Evolutionary conservation across 2,113 vertebrate genomes (phyloP), one percentile per base, ranked within the genome.

Genomic region (Piaya cayana): DNA sequence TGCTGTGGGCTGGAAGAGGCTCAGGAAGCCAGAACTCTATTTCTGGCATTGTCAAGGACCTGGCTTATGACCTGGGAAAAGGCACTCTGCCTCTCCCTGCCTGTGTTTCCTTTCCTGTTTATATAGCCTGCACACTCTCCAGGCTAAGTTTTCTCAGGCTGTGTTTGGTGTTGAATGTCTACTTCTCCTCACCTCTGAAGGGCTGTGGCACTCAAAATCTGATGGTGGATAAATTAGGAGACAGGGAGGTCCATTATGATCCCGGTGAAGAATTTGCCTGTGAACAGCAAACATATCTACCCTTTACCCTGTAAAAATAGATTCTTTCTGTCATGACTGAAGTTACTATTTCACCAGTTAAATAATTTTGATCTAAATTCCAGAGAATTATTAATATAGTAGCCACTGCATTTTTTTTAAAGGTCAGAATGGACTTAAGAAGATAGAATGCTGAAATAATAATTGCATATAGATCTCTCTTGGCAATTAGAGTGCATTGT

Each of bases 101-200:
- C 50, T 37, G 58, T 30, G 36, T 26, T 90, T 83, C 92, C 85
- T 86, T 96, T 95, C 92, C 94, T 97, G 92, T 95, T 93, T 96
- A 88, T 84, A 12, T 29, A 90, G 88, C 7, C 60, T 68, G 72
- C 47, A 64, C 18, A 9, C 26, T 55, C 75, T 25, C 90, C 75
- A 63, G 55, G 36, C 67, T 63, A 29, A 32, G 22, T 26, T 63
- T 65, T 90, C 75, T 74, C 26, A 43, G 39, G 5, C 49, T 71
- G 23, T 71, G 23, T 32, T 53, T 2, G 0, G 32, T 32, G 17
- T 9, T 76, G 65, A 53, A 60, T 30, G 14, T 64, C 52, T 52
- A 2, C 30, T 71, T 58, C 45, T 71, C 26, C 56, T 77, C 19
- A 9, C 18, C 14, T 55, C 78, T 62, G 50, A 82, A 74, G 30